Conservation (phyloP, 2,797 vertebrate species). For the Lithobates sylvaticus region DNA sequence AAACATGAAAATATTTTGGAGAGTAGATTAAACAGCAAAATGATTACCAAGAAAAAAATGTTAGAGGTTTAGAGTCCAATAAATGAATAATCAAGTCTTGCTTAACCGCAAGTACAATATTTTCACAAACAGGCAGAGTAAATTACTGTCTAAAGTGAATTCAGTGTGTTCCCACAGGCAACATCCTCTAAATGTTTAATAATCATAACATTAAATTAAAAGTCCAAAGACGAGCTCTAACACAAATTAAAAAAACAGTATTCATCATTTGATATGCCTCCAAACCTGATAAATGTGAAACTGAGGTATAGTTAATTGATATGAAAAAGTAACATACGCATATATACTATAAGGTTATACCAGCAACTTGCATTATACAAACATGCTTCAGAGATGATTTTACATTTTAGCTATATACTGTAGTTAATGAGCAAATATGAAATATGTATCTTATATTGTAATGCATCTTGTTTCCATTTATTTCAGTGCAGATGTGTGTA, state of each 20-base stretch:
- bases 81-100: background rate
- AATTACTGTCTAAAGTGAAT: conserved; percentile 20
- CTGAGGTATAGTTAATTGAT: background rate
- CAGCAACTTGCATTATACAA: background rate
- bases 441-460: too few relatives aligned
- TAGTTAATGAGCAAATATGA: too few relatives aligned
- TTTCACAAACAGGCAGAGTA: conserved; percentile 5
- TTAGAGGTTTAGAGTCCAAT: background rate
- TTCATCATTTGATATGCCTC: conserved; percentile 9
- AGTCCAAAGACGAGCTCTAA: conserved; percentile 28
- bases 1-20: too few relatives aligned
- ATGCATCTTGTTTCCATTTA: too few relatives aligned
- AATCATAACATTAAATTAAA: conserved; percentile 40
- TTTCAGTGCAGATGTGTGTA: too few relatives aligned
- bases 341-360: background rate
- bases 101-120: background rate
- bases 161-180: conserved; percentile 27
- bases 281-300: conserved; percentile 5
- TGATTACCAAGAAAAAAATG: background rate
- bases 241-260: conserved; percentile 32
- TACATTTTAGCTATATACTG: too few relatives aligned
- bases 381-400: too few relatives aligned
- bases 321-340: background rate
- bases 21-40: too few relatives aligned
- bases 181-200: conserved; percentile 42